Evolutionary conservation across 2,113 vertebrate species (phyloP), one percentile per base, ranked within the genome.

Genomic region (Vimba vimba): DNA sequence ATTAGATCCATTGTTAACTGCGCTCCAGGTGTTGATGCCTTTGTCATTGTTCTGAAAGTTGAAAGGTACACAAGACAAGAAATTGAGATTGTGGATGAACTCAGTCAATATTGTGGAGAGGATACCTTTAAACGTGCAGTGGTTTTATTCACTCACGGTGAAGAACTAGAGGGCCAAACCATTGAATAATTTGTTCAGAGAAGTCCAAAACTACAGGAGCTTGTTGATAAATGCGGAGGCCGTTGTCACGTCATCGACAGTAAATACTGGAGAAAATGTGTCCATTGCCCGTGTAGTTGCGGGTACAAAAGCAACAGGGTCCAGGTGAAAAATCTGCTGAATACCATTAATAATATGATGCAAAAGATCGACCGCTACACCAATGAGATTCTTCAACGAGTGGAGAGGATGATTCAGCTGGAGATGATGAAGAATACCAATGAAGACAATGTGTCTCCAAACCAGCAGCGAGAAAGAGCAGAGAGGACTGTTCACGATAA

Each of bases 101-200:
- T 52, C 6, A 5, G 4, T 52, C 15, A 4, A 52, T 12, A 17
- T 17, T 52, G 50, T 17, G 50, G 50, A 19, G 52, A 85, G 4
- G 43, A 57, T 8, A 57, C 45, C 7, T 57, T 88, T 0, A 86
- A 39, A 4, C 69, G 85, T 47, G 15, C 43, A 4, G 59, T 85
- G 13, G 30, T 89, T 30, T 75, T 89, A 11, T 87, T 84, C 80
- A 89, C 88, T 17, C 60, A 69, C n/a, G 88, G 85, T 27, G 79
- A 89, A 21, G 2, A 87, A 21, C 71, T 86, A 0, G 25, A 86
- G 3, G 57, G 15, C 8, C 62, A 79, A 60, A 85, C 27, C 59
- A 85, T 85, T 23, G 39, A 60, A 8, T 23, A 83, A 7, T 82
- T 82, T 79, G 50, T 82, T 0, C 55, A 82, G 1, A 9, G 13